Conservation (phyloP, 2,888 invertebrate genomes). For the Chrysodeixis includens region DNA sequence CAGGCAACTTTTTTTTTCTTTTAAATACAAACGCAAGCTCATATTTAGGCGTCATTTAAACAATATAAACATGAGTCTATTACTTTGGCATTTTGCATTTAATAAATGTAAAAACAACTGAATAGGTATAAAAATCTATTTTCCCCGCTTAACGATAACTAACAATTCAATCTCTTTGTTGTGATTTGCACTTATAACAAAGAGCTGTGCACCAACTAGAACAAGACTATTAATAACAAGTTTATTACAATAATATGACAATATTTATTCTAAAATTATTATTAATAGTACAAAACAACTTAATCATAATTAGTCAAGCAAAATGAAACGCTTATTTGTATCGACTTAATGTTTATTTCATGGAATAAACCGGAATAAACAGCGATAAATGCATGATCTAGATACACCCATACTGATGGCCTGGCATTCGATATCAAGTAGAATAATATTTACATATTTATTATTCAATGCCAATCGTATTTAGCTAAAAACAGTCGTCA, state of each 20-base stretch:
- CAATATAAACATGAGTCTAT: too few species aligned
- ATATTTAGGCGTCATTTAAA: too few species aligned
- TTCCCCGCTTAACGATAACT: too few species aligned
- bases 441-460: conserved; percentile 47
- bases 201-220: neutral
- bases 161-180: conserved; percentile 27
- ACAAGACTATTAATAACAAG: conserved; percentile 14
- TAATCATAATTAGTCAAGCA: neutral
- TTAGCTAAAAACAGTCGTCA: conserved; percentile 51
- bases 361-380: conserved; percentile 13
- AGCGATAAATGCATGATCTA: conserved; percentile 14
- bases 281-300: neutral
- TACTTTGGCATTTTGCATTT: too few species aligned
- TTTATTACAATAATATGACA: conserved; percentile 9
- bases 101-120: too few species aligned
- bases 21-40: too few species aligned
- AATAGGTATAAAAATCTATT: too few species aligned
- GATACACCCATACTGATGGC: conserved; percentile 17
- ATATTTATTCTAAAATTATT: conserved; percentile 1
- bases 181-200: conserved; percentile 9
- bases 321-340: neutral
- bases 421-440: conserved; percentile 18
- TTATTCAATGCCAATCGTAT: conserved; percentile 40
- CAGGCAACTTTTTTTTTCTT: too few species aligned
- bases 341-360: neutral